A percentile compares a stretch with the other conserved stretches of the same genome.
phyloP scores from a whole-genome alignment of 2,113 vertebrate species.

The Spermophilus dauricus region DNA sequence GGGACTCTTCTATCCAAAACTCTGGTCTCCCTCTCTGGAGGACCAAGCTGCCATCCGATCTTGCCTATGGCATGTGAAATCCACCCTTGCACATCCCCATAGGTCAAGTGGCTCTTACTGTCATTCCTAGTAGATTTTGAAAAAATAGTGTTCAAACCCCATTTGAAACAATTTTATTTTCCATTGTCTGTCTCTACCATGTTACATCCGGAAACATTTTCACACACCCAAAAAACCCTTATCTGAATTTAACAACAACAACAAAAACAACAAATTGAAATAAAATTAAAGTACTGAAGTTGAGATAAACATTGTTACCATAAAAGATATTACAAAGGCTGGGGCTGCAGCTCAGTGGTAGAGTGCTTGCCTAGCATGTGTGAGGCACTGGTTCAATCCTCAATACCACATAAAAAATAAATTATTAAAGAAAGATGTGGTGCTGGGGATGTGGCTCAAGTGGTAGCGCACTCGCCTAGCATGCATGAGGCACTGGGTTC shows the following conservation, averaged over 20 bases:
- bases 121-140: neutral
- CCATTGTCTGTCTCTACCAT: neutral
- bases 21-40: neutral
- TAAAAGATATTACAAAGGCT: neutral
- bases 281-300: neutral
- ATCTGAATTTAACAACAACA: neutral
- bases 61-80: neutral
- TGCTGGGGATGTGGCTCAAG: too few relatives aligned
- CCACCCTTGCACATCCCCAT: neutral
- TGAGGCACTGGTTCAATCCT: too few relatives aligned
- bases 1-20: conserved; percentile 32
- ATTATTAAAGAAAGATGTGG: too few relatives aligned
- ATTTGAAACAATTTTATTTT: conserved; percentile 25
- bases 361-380: too few relatives aligned
- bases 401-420: too few relatives aligned
- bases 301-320: neutral
- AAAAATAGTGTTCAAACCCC: neutral
- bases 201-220: neutral
- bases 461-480: too few relatives aligned
- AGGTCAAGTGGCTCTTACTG: too few relatives aligned
- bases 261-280: neutral
- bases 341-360: too few relatives aligned
- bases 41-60: neutral
- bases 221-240: neutral
- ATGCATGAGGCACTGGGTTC: too few relatives aligned